A percentile compares a stretch with the other conserved stretches of the same genome.
phyloP scores from a whole-genome alignment of 2,888 invertebrate species.

The Dynastes grantii region DNA sequence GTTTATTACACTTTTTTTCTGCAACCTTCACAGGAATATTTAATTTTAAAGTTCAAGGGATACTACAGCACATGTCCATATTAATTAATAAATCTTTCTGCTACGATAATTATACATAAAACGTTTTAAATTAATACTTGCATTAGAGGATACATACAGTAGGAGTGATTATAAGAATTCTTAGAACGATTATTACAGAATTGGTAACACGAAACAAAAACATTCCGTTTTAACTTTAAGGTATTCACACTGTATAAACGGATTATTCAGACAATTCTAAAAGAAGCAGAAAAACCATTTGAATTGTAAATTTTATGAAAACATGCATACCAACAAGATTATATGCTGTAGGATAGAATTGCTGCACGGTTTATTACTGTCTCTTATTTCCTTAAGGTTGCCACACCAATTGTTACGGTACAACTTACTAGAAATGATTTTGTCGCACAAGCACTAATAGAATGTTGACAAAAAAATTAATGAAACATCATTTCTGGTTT shows the following conservation, averaged over 20 bases:
- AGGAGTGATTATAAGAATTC: too few species aligned
- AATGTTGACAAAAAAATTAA: too few species aligned
- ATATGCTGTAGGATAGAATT: too few species aligned
- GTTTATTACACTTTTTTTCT: background rate
- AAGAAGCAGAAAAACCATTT: background rate
- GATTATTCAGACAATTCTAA: background rate
- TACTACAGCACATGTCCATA: background rate
- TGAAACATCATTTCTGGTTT: background rate
- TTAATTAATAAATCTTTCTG: background rate
- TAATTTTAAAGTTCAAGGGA: slow-evolving; percentile 1
- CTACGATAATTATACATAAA: background rate
- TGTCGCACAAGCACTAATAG: too few species aligned
- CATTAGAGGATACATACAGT: too few species aligned
- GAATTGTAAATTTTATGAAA: slow-evolving; percentile 22
- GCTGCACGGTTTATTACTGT: background rate
- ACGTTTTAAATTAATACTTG: too few species aligned
- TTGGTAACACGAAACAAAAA: too few species aligned
- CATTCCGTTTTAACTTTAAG: too few species aligned
- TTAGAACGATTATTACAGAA: too few species aligned
- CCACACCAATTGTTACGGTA: too few species aligned
- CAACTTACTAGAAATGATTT: too few species aligned
- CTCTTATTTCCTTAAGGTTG: background rate
- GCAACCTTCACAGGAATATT: background rate
- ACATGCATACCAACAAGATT: background rate
- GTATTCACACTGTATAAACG: too few species aligned